A percentile compares a stretch with the other conserved stretches of the same genome.
Evolutionary conservation across 2,888 invertebrate genomes (phyloP).

Genomic region (Cerceris rybyensis): DNA sequence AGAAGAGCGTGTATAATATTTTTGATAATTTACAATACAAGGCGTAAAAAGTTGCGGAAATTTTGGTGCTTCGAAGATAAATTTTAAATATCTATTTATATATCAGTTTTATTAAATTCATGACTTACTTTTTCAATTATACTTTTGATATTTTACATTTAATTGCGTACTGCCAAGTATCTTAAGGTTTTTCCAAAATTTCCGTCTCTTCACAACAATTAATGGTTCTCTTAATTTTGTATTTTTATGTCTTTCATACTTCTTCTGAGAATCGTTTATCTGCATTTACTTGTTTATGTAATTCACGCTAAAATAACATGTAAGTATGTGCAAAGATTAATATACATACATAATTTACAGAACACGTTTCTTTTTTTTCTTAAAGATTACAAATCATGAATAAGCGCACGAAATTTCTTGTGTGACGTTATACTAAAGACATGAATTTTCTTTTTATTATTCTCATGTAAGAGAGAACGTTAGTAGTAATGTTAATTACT

Average conservation of each 20-base stretch:
- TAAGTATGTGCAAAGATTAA: conserved; percentile 27
- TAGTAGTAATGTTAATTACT: conserved; percentile 6
- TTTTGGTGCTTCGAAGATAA: conserved; percentile 16
- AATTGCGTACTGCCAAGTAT: too few species aligned
- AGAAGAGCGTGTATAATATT: conserved; percentile 1
- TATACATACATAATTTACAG: conserved; percentile 30
- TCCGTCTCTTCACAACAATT: too few species aligned
- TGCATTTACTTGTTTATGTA: background rate
- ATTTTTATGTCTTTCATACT: too few species aligned
- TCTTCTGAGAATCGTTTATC: too few species aligned
- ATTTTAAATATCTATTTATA: conserved; percentile 4
- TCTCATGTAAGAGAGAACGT: conserved; percentile 10
- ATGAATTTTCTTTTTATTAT: conserved; percentile 6
- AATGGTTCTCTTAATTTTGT: too few species aligned
- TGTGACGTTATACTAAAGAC: background rate
- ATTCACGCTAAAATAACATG: conserved; percentile 13
- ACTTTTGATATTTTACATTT: too few species aligned
- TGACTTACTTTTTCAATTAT: too few species aligned
- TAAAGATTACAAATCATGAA: conserved; percentile 9
- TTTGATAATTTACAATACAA: conserved; percentile 14
- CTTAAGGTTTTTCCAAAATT: too few species aligned
- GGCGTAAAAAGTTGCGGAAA: background rate
- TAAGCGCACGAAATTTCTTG: background rate
- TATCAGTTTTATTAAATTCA: background rate
- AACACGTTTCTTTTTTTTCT: conserved; percentile 34